These are phyloP conservation scores for Pteropus alecto DNA, from an alignment of 2,113 vertebrate species.

Conservation along the genomic window DNA sequence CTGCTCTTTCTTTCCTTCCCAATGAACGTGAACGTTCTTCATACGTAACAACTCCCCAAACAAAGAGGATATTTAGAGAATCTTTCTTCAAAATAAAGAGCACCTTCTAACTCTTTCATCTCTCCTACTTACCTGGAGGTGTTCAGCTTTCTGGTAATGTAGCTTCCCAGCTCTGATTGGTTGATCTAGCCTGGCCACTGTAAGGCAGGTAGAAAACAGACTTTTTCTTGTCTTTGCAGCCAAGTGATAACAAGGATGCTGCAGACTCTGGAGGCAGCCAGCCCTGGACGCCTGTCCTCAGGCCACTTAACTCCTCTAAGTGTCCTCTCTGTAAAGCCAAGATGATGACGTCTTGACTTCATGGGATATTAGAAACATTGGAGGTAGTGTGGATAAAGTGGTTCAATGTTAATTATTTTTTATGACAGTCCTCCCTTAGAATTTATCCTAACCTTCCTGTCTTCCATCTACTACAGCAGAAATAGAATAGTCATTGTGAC, in stretches of 20 bases:
- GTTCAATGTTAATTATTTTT: not conserved
- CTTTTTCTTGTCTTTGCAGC: too few species aligned
- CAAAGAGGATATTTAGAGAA: not conserved
- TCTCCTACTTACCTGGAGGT: not conserved
- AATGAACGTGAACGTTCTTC: not conserved
- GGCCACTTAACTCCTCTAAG: not conserved
- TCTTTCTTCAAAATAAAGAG: not conserved
- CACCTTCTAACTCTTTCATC: not conserved
- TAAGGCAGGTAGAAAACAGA: not conserved
- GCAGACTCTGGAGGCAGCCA: not conserved
- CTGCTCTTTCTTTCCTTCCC: not conserved
- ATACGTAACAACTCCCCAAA: not conserved
- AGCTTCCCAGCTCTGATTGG: not conserved
- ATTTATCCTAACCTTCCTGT: not conserved
- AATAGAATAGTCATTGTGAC: not conserved
- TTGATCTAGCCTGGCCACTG: rapidly evolving
- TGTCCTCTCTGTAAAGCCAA: not conserved
- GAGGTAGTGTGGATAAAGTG: rapidly evolving
- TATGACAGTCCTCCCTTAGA: not conserved
- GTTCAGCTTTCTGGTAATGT: not conserved
- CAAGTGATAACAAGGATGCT: rapidly evolving
- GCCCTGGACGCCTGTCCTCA: not conserved
- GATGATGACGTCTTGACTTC: not conserved
- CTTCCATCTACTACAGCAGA: not conserved
- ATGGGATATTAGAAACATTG: rapidly evolving